A percentile compares a stretch with the other conserved stretches of the same genome.
Evolutionary conservation across 2,113 vertebrate species (phyloP).

Genomic region (Leucopsar rothschildi): DNA sequence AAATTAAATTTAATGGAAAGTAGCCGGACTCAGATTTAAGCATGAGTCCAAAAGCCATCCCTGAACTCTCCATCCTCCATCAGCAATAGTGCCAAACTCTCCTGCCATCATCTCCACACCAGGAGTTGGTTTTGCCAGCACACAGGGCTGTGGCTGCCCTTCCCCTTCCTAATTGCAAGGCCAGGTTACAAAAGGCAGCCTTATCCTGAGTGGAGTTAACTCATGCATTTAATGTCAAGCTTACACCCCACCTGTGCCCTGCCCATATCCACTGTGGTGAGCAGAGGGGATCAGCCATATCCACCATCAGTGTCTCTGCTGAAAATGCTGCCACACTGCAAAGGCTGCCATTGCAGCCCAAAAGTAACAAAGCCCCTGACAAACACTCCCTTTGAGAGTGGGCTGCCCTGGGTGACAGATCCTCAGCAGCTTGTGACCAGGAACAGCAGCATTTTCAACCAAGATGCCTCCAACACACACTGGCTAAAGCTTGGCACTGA

Average conservation of each 20-base stretch:
- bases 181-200: background rate
- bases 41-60: background rate
- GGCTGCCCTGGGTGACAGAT: background rate
- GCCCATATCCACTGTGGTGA: background rate
- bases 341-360: background rate
- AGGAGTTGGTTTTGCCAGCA: background rate
- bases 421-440: background rate
- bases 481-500: background rate
- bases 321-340: rapidly evolving
- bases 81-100: background rate
- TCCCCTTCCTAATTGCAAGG: background rate
- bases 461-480: background rate
- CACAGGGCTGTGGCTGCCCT: background rate
- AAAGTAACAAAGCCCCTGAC: background rate
- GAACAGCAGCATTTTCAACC: background rate
- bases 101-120: background rate
- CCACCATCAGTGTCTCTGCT: background rate
- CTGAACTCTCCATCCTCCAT: rapidly evolving
- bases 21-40: background rate
- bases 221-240: background rate
- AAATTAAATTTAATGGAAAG: background rate
- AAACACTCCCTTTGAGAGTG: background rate
- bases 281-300: background rate
- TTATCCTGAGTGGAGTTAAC: background rate
- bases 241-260: background rate